Evolutionary conservation across 2,888 invertebrate species (phyloP).

Genomic region (Ganaspis brasiliensis): DNA sequence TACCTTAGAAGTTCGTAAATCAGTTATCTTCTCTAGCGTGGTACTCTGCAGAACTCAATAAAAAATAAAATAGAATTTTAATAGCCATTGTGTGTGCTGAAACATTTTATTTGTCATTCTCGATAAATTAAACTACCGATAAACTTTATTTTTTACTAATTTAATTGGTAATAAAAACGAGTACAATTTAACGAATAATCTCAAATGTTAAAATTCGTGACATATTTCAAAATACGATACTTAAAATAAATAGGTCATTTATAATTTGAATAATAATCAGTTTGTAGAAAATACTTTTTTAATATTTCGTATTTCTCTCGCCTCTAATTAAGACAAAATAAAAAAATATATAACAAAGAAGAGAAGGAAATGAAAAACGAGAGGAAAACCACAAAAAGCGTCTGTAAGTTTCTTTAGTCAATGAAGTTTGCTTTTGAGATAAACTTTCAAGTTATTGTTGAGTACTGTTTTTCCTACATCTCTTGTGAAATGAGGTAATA

Average conservation of each 20-base stretch:
- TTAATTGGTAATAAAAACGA: too few relatives aligned
- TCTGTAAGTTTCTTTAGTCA: background rate
- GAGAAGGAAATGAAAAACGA: too few relatives aligned
- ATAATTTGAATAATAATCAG: too few relatives aligned
- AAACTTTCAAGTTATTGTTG: background rate
- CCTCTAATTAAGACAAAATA: background rate
- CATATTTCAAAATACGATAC: too few relatives aligned
- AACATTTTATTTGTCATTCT: background rate
- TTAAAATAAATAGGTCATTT: too few relatives aligned
- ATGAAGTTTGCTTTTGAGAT: background rate
- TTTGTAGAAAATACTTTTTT: too few relatives aligned
- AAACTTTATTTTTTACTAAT: too few relatives aligned
- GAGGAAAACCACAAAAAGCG: background rate
- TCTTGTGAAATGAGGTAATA: background rate
- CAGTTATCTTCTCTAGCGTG: conserved; percentile 7
- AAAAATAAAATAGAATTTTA: conserved; percentile 4
- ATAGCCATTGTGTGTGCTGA: too few relatives aligned
- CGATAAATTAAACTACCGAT: too few relatives aligned
- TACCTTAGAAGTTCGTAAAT: conserved; percentile 23
- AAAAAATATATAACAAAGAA: too few relatives aligned
- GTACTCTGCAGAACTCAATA: background rate
- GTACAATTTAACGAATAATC: too few relatives aligned
- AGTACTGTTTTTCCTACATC: background rate
- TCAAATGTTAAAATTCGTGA: too few relatives aligned
- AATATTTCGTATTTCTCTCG: background rate